A percentile compares a stretch with the other conserved stretches of the same genome.
Conservation (phyloP, 2,797 vertebrate species). For the Micropoecilia bifurca region DNA sequence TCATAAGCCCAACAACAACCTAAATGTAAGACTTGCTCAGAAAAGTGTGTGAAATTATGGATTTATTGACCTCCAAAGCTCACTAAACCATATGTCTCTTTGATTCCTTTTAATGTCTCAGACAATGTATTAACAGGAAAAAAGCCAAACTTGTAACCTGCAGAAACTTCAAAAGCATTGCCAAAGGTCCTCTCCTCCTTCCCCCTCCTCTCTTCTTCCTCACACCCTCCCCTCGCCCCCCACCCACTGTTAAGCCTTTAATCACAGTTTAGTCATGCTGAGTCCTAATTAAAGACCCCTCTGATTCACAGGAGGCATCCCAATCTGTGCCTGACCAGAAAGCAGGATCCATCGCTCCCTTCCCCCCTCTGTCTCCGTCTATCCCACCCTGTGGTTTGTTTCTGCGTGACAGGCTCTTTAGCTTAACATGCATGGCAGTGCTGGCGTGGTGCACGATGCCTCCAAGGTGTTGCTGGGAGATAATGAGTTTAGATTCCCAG, state of each 20-base stretch:
- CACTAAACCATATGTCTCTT: constrained; percentile 25
- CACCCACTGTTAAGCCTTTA: constrained; percentile 80
- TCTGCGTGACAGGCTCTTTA: constrained; percentile 45
- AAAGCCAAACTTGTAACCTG: constrained; percentile 76
- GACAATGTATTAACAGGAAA: constrained; percentile 47
- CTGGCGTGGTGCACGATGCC: constrained; percentile 39
- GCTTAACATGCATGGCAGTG: constrained; percentile 47
- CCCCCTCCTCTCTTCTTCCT: constrained; percentile 19
- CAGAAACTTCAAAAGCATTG: constrained; percentile 80
- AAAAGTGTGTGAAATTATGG: background rate
- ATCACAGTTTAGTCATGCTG: constrained; percentile 87
- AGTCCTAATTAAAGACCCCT: constrained; percentile 85
- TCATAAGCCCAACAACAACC: background rate
- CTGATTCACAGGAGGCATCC: constrained; percentile 72
- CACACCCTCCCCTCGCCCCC: constrained; percentile 13
- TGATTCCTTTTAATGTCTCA: constrained; percentile 68
- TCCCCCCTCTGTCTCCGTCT: constrained; percentile 16
- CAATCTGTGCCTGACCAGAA: constrained; percentile 71
- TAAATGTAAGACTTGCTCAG: background rate
- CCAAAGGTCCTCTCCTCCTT: constrained; percentile 60
- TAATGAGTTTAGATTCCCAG: constrained; percentile 59
- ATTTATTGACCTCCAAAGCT: background rate
- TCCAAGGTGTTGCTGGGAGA: constrained; percentile 66
- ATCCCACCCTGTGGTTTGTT: constrained; percentile 45
- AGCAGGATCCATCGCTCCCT: constrained; percentile 33